These are phyloP conservation scores for Silurus meridionalis DNA, from an alignment of 2,113 vertebrate genomes.

Conservation along the genomic window DNA sequence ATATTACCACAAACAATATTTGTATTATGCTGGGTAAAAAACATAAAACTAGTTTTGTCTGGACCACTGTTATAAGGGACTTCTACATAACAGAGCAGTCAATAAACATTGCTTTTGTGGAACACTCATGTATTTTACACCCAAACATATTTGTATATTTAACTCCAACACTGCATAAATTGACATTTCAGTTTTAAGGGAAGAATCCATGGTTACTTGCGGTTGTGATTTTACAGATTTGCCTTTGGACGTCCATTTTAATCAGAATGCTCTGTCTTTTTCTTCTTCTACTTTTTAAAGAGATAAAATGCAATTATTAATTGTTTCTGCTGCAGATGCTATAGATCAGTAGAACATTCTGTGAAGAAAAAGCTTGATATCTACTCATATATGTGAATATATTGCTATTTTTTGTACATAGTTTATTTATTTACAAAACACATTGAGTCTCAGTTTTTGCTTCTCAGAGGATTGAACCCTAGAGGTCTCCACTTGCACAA, in stretches of 20 bases:
- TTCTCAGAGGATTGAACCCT: constrained; percentile 30
- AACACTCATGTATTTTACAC: not conserved
- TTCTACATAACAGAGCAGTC: too few species aligned
- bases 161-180: not conserved
- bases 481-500: constrained; percentile 48
- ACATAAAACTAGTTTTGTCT: too few species aligned
- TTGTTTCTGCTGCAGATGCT: not conserved
- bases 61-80: too few species aligned
- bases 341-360: not conserved
- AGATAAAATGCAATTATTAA: not conserved
- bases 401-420: not conserved
- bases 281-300: not conserved
- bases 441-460: not conserved
- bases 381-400: not conserved
- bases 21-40: too few species aligned
- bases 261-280: not conserved
- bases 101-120: not conserved
- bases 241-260: not conserved
- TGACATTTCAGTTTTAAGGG: not conserved
- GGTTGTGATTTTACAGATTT: not conserved
- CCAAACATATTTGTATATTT: not conserved
- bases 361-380: not conserved
- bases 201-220: not conserved
- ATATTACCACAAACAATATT: too few species aligned
- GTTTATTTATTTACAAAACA: constrained; percentile 1